Percentiles rank a stretch among this genome's conserved stretches.
These are phyloP conservation scores for Cyaniris semiargus DNA, from an alignment of 2,888 invertebrate species.

Conservation along the genomic window DNA sequence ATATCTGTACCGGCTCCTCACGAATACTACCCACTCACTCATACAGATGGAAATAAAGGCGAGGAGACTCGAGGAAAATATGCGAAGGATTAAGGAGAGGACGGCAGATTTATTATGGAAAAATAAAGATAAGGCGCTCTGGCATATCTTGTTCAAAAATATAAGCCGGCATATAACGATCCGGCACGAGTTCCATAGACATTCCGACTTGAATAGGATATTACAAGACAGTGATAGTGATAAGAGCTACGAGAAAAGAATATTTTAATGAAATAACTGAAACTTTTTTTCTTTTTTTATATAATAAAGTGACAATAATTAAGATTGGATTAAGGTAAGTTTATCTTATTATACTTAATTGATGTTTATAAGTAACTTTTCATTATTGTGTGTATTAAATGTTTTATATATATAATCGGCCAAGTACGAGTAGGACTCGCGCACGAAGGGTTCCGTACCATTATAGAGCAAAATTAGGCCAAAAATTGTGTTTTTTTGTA, in stretches of 20 bases:
- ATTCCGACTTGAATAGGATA: constrained; percentile 70
- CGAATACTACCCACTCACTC: constrained; percentile 79
- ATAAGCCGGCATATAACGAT: constrained; percentile 77
- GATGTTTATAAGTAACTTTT: too few species aligned
- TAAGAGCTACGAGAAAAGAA: constrained; percentile 54
- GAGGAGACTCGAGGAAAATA: constrained; percentile 79
- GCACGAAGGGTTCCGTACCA: too few species aligned
- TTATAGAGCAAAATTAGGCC: too few species aligned
- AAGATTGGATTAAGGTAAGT: not conserved
- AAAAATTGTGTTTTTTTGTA: too few species aligned
- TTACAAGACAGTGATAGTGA: constrained; percentile 67
- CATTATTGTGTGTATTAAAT: not conserved
- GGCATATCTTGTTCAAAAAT: constrained; percentile 79
- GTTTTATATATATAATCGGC: too few species aligned
- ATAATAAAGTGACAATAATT: constrained; percentile 23
- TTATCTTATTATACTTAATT: not conserved
- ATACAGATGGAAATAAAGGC: constrained; percentile 82
- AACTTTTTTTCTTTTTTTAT: not conserved
- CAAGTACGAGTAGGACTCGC: too few species aligned
- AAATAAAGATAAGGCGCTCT: constrained; percentile 77
- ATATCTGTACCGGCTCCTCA: constrained; percentile 77
- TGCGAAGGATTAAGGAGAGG: constrained; percentile 79
- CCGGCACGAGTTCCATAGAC: constrained; percentile 76
- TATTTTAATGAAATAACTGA: not conserved
- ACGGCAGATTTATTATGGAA: constrained; percentile 80